Percentiles rank a stretch among this genome's conserved stretches.
phyloP scores from a whole-genome alignment of 2,113 vertebrate genomes.

The Merops nubicus region DNA sequence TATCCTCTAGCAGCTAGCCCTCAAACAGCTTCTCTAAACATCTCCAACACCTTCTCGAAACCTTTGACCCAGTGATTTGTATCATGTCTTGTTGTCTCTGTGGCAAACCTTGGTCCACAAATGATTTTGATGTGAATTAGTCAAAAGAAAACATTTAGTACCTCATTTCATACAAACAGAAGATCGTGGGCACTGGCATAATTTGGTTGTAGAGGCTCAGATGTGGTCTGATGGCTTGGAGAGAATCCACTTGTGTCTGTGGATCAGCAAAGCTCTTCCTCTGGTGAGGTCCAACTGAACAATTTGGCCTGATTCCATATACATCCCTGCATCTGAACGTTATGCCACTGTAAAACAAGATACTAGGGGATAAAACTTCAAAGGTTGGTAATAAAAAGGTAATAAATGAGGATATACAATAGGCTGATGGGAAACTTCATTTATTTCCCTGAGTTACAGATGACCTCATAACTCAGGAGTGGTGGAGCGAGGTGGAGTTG shows the following conservation, averaged over 20 bases:
- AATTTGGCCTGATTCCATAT: neutral
- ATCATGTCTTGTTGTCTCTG: neutral
- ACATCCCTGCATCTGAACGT: slow-evolving; percentile 1
- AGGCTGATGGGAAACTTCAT: slow-evolving; percentile 42
- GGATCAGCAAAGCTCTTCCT: neutral
- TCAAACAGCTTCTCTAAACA: neutral
- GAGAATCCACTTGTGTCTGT: neutral
- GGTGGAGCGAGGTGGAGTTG: neutral
- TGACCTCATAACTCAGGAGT: slow-evolving; percentile 55
- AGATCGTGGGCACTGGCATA: neutral
- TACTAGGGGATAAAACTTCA: slow-evolving; percentile 53
- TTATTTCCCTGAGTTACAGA: slow-evolving; percentile 39
- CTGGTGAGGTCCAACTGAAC: neutral
- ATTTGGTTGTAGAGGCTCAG: neutral
- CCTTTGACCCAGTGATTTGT: neutral
- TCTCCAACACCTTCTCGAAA: neutral
- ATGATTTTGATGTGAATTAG: neutral
- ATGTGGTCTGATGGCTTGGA: neutral
- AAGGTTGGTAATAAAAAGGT: slow-evolving; percentile 60
- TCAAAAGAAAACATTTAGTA: neutral
- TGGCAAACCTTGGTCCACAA: neutral
- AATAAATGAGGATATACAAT: slow-evolving; percentile 59
- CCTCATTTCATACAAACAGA: neutral
- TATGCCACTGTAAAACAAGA: slow-evolving; percentile 25
- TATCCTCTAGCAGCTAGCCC: neutral